A percentile compares a stretch with the other conserved stretches of the same genome.
Conservation (phyloP, 2,797 vertebrate species). For the Pachyuromys duprasi region DNA sequence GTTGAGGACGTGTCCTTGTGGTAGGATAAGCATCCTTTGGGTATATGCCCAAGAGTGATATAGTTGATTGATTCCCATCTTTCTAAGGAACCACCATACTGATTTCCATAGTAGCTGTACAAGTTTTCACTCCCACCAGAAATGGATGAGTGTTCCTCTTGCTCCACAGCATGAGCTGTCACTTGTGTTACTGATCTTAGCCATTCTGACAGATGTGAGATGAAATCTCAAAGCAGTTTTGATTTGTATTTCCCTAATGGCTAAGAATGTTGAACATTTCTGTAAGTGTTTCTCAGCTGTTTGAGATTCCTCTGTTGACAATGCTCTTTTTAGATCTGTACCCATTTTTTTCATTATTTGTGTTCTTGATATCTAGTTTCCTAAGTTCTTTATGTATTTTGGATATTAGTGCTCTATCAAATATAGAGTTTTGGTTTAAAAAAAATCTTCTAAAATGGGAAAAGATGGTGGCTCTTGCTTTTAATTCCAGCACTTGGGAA, state of each 20-base stretch:
- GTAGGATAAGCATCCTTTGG: background rate
- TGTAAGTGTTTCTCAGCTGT: background rate
- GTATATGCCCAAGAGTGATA: background rate
- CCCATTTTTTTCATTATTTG: background rate
- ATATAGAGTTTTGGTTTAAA: background rate
- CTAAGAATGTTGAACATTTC: background rate
- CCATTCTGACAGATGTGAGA: background rate
- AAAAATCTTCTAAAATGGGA: background rate
- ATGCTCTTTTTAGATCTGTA: background rate
- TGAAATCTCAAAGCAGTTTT: background rate
- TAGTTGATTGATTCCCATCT: background rate
- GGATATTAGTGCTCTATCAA: background rate
- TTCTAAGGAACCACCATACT: background rate
- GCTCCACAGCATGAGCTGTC: background rate
- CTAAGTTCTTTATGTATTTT: background rate
- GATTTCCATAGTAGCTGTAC: background rate
- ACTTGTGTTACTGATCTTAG: background rate
- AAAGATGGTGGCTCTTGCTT: background rate
- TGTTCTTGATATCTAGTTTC: background rate
- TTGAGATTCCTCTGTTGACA: background rate
- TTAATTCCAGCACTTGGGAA: background rate
- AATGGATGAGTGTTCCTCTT: background rate
- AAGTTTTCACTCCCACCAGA: background rate
- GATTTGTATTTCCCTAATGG: background rate
- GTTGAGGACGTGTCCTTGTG: background rate